Evolutionary conservation across 2,113 vertebrate species (phyloP).

Genomic region (Limnothrissa miodon): DNA sequence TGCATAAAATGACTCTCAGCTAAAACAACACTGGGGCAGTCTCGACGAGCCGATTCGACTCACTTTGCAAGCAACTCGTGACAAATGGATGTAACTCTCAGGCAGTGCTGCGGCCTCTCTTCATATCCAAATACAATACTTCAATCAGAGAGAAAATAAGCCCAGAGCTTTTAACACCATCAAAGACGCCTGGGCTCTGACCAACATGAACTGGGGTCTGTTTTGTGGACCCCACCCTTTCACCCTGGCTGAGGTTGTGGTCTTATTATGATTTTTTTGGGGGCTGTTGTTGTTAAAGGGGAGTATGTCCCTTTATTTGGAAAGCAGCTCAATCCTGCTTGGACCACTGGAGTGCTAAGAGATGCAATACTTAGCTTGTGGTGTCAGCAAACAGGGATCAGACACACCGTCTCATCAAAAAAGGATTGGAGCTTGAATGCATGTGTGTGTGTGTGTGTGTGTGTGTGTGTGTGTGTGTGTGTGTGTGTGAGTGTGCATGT

Average conservation of each 20-base stretch:
- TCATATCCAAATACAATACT: conserved; percentile 18
- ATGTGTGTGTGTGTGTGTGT: conserved; percentile 39
- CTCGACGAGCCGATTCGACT: neutral
- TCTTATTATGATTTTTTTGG: neutral
- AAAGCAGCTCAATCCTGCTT: neutral
- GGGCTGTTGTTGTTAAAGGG: neutral
- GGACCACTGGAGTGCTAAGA: neutral
- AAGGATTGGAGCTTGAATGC: conserved; percentile 55
- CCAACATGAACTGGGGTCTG: neutral
- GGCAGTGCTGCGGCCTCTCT: neutral
- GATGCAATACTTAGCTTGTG: conserved; percentile 35
- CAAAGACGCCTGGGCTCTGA: conserved; percentile 19
- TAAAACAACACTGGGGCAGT: conserved; percentile 33
- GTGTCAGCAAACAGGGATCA: conserved; percentile 47
- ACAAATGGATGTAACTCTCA: conserved; percentile 18
- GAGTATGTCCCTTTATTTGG: neutral
- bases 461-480: conserved; percentile 23
- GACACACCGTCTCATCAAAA: conserved; percentile 60
- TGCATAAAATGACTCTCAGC: conserved; percentile 33
- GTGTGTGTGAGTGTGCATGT: neutral
- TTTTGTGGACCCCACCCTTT: neutral
- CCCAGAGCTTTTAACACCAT: conserved; percentile 11
- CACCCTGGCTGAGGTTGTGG: neutral
- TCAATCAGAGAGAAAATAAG: conserved; percentile 16
- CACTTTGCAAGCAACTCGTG: neutral